These are phyloP conservation scores for Torymus tubicola DNA, from an alignment of 2,888 invertebrate genomes.

Conservation along the genomic window DNA sequence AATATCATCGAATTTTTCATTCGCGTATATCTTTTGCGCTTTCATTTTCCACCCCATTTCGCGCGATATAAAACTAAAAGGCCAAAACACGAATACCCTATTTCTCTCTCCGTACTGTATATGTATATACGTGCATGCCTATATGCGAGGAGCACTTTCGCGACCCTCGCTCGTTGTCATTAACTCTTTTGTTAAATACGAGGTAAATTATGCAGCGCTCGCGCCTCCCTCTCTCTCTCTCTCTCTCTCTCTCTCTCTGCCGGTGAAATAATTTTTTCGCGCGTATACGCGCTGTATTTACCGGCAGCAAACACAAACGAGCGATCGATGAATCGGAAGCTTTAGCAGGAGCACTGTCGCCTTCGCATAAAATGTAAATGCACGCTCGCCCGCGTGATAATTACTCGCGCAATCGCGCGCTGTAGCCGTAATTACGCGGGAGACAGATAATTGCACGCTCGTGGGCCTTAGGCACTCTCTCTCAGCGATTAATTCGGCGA, in stretches of 20 bases:
- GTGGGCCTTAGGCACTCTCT: neutral
- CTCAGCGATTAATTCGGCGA: neutral
- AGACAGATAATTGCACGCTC: no score
- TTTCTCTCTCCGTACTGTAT: neutral
- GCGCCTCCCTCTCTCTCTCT: neutral
- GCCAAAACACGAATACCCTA: no score
- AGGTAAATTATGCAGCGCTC: slow-evolving; percentile 32
- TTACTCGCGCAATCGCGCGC: slow-evolving; percentile 37
- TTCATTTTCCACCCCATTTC: no score
- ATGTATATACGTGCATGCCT: neutral
- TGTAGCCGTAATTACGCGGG: slow-evolving; percentile 50
- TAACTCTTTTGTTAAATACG: slow-evolving; percentile 45
- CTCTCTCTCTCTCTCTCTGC: no score
- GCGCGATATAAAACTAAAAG: no score
- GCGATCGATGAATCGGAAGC: neutral
- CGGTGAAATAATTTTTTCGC: slow-evolving; percentile 33
- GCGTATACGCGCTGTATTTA: slow-evolving; percentile 25
- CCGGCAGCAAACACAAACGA: slow-evolving; percentile 6
- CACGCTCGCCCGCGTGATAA: slow-evolving; percentile 1
- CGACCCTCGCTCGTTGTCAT: slow-evolving; percentile 3
- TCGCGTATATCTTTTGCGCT: neutral
- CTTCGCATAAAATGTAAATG: slow-evolving; percentile 42
- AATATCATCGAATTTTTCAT: slow-evolving; percentile 40
- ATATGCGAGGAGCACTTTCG: neutral
- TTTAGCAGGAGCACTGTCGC: neutral